These are phyloP conservation scores for Nycteola revayana DNA, from an alignment of 2,888 invertebrate genomes.

Conservation along the genomic window DNA sequence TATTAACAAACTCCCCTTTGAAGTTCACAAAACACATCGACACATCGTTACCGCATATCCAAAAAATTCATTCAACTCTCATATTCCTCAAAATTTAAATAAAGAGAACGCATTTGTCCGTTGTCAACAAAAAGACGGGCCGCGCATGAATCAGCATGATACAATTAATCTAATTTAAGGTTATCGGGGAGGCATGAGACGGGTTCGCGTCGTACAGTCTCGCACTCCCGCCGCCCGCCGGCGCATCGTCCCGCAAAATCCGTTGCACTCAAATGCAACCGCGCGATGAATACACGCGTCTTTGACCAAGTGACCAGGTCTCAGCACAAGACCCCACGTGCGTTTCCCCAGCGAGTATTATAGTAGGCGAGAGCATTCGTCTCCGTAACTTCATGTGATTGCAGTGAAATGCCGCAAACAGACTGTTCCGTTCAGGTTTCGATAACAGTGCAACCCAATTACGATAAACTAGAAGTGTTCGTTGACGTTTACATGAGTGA, in stretches of 20 bases:
- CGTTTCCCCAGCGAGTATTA: too few species aligned
- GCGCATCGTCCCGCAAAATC: slow-evolving; percentile 55
- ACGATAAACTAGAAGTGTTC: slow-evolving; percentile 70
- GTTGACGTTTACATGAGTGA: slow-evolving; percentile 81
- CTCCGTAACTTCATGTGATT: slow-evolving; percentile 43
- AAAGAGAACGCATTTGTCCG: slow-evolving; percentile 65
- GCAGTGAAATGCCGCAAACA: slow-evolving; percentile 75
- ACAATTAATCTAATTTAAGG: slow-evolving; percentile 81
- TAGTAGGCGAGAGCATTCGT: too few species aligned
- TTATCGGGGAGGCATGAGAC: slow-evolving; percentile 72
- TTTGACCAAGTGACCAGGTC: slow-evolving; percentile 17
- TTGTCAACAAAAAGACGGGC: slow-evolving; percentile 66
- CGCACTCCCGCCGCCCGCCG: slow-evolving; percentile 55
- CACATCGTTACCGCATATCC: slow-evolving; percentile 9
- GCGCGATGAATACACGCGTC: slow-evolving; percentile 17
- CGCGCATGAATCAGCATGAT: slow-evolving; percentile 75
- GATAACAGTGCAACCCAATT: slow-evolving; percentile 70
- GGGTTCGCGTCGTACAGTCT: slow-evolving; percentile 76
- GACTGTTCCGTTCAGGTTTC: slow-evolving; percentile 76
- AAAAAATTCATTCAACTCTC: slow-evolving; percentile 58
- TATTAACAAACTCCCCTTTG: too few species aligned
- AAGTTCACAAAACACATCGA: slow-evolving; percentile 1
- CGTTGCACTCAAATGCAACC: slow-evolving; percentile 34
- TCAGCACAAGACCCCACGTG: slow-evolving; percentile 9
- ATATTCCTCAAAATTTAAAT: slow-evolving; percentile 59